Evolutionary conservation across 2,113 vertebrate species (phyloP), one percentile per base, ranked within the genome.

Genomic region (Furnarius figulus): DNA sequence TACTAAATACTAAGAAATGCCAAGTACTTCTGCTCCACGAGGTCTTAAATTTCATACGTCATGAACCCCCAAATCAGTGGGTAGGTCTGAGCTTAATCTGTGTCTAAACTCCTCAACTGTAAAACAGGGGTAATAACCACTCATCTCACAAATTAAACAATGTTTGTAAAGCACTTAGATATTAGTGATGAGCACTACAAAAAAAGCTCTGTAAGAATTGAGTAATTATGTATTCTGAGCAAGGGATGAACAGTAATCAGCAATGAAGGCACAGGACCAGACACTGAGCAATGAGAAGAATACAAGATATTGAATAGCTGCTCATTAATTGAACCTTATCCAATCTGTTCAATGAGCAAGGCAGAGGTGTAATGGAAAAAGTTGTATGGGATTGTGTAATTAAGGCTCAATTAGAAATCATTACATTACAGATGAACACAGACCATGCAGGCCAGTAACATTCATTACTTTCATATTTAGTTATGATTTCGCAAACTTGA

Each of bases 171-270:
- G 77, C 67, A 73, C 74, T 93, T 42, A 3, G 49, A 77, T 83
- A 91, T 76, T 74, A 85, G 87, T 40, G 89, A 91, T 52, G 77
- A 94, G 55, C 55, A 74, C 55, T 75, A 77, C 14, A 86, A 81
- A 96, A 96, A 96, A 93, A 86, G 75, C 91, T 80, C 84, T 88
- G 55, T 46, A 71, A 89, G 59, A 95, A 94, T 67, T 74, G 24
- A 94, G 78, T 76, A 90, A 96, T 96, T 94, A 91, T 22, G 33
- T 89, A 83, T 92, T 95, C 82, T 78, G 85, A 93, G 72, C 63
- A 71, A 90, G 33, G 21, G 67, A 85, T 94, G 93, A 95, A 82
- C 55, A 93, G 55, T 42, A 93, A 93, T 91, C 82, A 91, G 88
- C 76, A 94, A 44, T 5, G 58, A 94, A 96, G 81, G 77, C 80